Conservation (phyloP, 1,140 invertebrate species). For the Catajapyx aquilonaris region DNA sequence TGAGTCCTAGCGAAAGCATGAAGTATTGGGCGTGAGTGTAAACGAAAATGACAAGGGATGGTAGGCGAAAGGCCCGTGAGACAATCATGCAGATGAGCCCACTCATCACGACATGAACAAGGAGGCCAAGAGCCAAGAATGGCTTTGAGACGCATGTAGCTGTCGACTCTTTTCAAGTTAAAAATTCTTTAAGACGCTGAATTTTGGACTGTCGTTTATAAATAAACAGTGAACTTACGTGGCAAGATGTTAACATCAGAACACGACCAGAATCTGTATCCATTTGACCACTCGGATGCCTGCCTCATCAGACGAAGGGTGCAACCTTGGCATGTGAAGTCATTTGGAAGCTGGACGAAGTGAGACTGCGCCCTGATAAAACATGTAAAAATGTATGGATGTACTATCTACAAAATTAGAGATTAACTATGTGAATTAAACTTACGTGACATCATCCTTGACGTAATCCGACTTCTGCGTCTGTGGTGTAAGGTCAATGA, state of each 20-base stretch:
- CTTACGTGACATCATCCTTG: constrained; percentile 51
- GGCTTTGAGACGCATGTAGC: constrained; percentile 1
- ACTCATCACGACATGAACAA: background rate
- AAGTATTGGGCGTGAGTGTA: too few species aligned
- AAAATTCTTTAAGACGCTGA: too few species aligned
- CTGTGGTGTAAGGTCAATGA: constrained; percentile 63
- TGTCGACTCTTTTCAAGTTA: too few species aligned
- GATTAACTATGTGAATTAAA: constrained; percentile 10
- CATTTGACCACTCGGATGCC: constrained; percentile 66
- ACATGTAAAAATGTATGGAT: constrained; percentile 9
- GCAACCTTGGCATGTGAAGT: constrained; percentile 73
- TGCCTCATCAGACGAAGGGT: constrained; percentile 69
- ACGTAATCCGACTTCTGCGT: constrained; percentile 57
- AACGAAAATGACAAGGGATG: too few species aligned
- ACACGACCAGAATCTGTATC: constrained; percentile 83
- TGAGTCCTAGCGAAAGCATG: too few species aligned
- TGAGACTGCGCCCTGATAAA: constrained; percentile 52
- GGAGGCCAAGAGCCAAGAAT: constrained; percentile 7
- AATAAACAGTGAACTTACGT: constrained; percentile 12
- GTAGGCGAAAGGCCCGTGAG: too few species aligned
- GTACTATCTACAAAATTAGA: constrained; percentile 17
- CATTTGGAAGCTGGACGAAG: constrained; percentile 49
- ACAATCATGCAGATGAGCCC: too few species aligned
- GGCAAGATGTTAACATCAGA: constrained; percentile 71
- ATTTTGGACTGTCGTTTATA: background rate